Evolutionary conservation across 1,140 invertebrate genomes (phyloP).

Genomic region (Euwallacea fornicatus): DNA sequence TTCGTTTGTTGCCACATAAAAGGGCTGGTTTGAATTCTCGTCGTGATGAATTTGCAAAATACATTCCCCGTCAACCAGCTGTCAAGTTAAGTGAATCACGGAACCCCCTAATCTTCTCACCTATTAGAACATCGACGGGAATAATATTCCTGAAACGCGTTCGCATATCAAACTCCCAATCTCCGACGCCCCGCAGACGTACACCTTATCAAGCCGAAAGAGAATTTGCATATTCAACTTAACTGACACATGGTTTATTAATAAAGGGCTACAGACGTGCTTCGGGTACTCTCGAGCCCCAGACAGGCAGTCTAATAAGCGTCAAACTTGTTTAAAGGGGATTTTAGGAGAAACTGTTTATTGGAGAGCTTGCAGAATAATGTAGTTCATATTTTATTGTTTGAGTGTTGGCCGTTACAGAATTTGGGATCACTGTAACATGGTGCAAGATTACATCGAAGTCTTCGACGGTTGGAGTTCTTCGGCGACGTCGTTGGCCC

Average conservation of each 20-base stretch:
- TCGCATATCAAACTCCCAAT: constrained; percentile 8
- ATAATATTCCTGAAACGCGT: background rate
- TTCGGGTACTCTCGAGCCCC: constrained; percentile 3
- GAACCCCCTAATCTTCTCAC: background rate
- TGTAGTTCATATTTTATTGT: background rate
- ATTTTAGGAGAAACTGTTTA: constrained; percentile 2
- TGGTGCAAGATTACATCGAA: constrained; percentile 78
- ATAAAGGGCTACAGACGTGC: constrained; percentile 22
- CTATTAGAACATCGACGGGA: background rate
- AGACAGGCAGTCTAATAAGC: constrained; percentile 20
- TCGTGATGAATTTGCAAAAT: background rate
- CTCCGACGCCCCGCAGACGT: constrained; percentile 12
- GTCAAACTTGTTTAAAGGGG: constrained; percentile 10
- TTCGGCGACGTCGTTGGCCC: constrained; percentile 71
- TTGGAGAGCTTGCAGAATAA: background rate
- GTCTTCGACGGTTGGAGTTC: constrained; percentile 79
- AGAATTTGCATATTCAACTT: constrained; percentile 21
- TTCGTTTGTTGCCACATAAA: too few species aligned
- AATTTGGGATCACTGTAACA: constrained; percentile 79
- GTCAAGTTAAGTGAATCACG: background rate
- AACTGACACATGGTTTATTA: constrained; percentile 24
- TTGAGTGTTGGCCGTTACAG: constrained; percentile 52
- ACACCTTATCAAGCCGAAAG: constrained; percentile 6
- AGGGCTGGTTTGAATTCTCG: too few species aligned
- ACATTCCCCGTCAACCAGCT: background rate